A percentile compares a stretch with the other conserved stretches of the same genome.
Conservation (phyloP, 2,888 invertebrate genomes). For the Geophilus truncorum region DNA sequence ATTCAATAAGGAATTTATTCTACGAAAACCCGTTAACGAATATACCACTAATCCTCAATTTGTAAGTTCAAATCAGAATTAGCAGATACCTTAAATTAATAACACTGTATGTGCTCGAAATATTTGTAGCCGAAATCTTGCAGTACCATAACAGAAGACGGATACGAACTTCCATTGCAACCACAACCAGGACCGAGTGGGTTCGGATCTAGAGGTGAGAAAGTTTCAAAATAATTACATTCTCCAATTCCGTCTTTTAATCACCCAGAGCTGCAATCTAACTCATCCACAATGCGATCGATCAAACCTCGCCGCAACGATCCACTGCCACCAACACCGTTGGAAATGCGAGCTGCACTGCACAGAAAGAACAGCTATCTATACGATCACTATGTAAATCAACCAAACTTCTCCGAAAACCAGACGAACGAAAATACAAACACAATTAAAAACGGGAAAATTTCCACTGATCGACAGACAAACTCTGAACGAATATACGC, state of each 20-base stretch:
- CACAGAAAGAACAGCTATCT: not conserved
- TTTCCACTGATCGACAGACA: not conserved
- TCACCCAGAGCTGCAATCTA: not conserved
- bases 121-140: not conserved
- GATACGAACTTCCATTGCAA: not conserved
- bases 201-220: not conserved
- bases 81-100: not conserved
- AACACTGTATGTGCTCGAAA: not conserved
- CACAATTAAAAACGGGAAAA: not conserved
- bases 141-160: not conserved
- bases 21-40: not conserved
- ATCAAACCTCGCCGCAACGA: slow-evolving; percentile 2
- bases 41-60: not conserved
- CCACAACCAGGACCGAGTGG: not conserved
- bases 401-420: not conserved
- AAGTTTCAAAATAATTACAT: too few species aligned
- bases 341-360: not conserved
- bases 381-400: not conserved
- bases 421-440: not conserved
- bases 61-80: not conserved
- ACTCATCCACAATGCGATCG: not conserved
- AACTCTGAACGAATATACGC: not conserved
- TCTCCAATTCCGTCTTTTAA: not conserved
- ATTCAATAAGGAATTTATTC: not conserved
- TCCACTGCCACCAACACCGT: not conserved